These are phyloP conservation scores for Archilochus colubris DNA, from an alignment of 2,113 vertebrate species.

Conservation along the genomic window DNA sequence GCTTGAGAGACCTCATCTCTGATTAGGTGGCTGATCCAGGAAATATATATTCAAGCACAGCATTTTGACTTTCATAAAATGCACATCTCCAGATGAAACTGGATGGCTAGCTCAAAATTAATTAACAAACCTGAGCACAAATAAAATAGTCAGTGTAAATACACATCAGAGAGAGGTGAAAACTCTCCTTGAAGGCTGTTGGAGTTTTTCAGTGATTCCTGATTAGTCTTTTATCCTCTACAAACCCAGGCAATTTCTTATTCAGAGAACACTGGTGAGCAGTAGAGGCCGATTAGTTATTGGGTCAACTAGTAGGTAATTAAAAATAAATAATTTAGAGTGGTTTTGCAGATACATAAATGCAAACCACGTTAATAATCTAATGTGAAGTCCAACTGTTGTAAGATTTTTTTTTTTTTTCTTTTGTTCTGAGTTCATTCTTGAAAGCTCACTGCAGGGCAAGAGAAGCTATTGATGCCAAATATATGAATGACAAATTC, in stretches of 20 bases:
- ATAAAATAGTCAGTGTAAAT: conserved; percentile 49
- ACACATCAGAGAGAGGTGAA: not conserved
- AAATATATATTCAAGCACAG: conserved; percentile 43
- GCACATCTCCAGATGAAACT: not conserved
- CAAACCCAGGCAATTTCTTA: conserved; percentile 59
- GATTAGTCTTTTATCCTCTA: conserved; percentile 63
- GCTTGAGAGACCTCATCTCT: conserved; percentile 40
- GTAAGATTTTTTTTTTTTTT: conserved; percentile 4
- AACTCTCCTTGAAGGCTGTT: conserved; percentile 20
- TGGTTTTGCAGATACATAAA: conserved; percentile 44
- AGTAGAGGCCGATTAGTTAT: conserved; percentile 54
- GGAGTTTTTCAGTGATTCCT: conserved; percentile 13
- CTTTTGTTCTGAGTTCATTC: conserved; percentile 57
- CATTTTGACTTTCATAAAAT: conserved; percentile 51
- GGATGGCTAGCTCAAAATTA: conserved; percentile 50
- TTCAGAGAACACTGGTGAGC: not conserved
- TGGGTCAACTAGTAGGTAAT: conserved; percentile 27
- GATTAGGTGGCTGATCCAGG: conserved; percentile 32
- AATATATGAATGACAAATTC: not conserved
- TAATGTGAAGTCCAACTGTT: conserved; percentile 34
- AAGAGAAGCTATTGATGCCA: not conserved
- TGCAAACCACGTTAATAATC: conserved; percentile 37
- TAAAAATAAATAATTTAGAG: conserved; percentile 59
- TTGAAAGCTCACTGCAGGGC: not conserved
- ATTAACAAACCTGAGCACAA: conserved; percentile 61